Conservation (phyloP, 2,888 invertebrate species). For the Tryphoninae sp. region DNA sequence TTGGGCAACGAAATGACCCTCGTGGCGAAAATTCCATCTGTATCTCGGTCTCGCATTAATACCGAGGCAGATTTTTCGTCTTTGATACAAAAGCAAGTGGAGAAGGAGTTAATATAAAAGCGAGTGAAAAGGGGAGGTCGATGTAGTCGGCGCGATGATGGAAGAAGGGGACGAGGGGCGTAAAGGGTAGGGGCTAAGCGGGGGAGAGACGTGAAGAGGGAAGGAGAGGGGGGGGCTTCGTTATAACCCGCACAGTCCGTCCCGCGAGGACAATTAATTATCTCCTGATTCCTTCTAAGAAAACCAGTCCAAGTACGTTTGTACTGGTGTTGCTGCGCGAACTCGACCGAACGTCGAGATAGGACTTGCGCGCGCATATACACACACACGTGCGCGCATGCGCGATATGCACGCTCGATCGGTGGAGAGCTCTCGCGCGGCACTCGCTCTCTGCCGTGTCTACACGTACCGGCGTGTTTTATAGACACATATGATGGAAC, state of each 20-base stretch:
- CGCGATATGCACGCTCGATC: conserved; percentile 38
- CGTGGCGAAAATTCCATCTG: no score
- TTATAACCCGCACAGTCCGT: conserved; percentile 72
- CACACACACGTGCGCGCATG: conserved; percentile 63
- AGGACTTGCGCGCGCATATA: conserved; percentile 56
- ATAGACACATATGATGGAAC: conserved; percentile 81
- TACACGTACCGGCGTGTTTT: conserved; percentile 72
- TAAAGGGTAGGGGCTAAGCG: conserved; percentile 1
- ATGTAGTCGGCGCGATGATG: conserved; percentile 47
- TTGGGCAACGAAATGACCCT: no score
- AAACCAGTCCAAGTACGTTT: conserved; percentile 77
- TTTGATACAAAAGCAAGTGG: conserved; percentile 22
- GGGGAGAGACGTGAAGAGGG: conserved; percentile 23
- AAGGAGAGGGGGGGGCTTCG: conserved; percentile 69
- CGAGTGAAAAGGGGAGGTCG: conserved; percentile 65
- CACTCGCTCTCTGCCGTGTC: conserved; percentile 65
- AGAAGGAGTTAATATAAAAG: conserved; percentile 21
- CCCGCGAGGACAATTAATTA: conserved; percentile 79
- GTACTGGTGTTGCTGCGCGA: conserved; percentile 60
- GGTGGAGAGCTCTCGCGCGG: conserved; percentile 47
- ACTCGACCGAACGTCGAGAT: conserved; percentile 28
- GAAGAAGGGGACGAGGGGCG: conserved; percentile 11
- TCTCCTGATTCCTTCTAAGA: conserved; percentile 80
- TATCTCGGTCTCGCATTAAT: no score
- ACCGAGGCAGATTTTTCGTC: not conserved